Evolutionary conservation across 2,888 invertebrate species (phyloP), one percentile per base, ranked within the genome.

Genomic region (Catocala fraxini): DNA sequence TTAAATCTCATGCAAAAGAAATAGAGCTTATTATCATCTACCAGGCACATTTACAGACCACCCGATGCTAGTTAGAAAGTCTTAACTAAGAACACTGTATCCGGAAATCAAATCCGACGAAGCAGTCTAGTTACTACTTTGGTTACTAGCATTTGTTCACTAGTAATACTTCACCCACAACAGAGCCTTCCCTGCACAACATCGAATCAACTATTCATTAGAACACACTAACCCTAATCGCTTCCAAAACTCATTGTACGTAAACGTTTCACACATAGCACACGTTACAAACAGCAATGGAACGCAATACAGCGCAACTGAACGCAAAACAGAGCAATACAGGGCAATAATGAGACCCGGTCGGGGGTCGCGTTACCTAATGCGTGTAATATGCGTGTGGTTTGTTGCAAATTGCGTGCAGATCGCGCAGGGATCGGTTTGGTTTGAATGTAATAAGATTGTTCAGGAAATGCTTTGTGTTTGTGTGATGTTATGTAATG

Each of bases 361-460:
- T 15, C 12, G 55, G 60, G 25, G 55, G 43, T 49, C 51, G 57
- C 52, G 63, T 53, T 48, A 55, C 42, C 42, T 59, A 63, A 61
- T 59, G 68, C 63, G 64, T 68, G 60, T 71, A 60, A 65, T 63
- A 68, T 25, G 64, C 59, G 34, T 74, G 76, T 39, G 69, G 76
- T 69, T 75, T 11, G 60, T 25, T 62, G 59, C 73, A 69, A 73
- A 75, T 73, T 75, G 75, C 59, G 59, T 71, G 68, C 68, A 65
- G 56, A 74, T 72, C 62, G 57, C 13, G 25, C 25, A 25, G 25
- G 25, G 25, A 25, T 39, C 35, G 35, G 51, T 34, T 43, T 11
- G 39, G n/a, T 51, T 57, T 43, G 35, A 43, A 51, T n/a, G 43
- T 43, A 35, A 43, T 34, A 35, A 57, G 49, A 43, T 9, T 43